Base-by-base conservation (phyloP, 2,888 invertebrate species). In the Drosophila nigricruria region DNA sequence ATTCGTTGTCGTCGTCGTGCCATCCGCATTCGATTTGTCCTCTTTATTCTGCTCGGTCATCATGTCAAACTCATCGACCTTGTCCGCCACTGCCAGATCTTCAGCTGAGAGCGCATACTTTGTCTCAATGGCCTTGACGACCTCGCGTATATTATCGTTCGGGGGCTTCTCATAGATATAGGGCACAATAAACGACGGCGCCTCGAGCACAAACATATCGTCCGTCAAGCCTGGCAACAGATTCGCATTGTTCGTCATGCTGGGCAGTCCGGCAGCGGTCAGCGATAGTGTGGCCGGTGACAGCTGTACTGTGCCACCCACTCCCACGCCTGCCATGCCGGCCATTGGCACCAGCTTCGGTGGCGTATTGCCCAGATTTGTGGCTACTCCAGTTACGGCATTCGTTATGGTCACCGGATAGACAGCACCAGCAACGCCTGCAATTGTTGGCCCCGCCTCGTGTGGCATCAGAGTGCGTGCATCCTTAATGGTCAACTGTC, bases 141-240 rank as follows among this genome's bases (percentile, higher is more conserved):
- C 96, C 77, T 96, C 95, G 91, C 95, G 96, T 73, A 97, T 94
- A 65, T 96, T 96, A 86, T 96, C 95, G 6, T 96, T 92, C 1
- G 97, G 97, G 12, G 97, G 97, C 91, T 97, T 97, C 92, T 98
- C 97, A 93, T 97, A 97, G 25, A 98, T 97, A 92, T 98, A 98
- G 52, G 98, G 98, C 81, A 98, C 97, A 91, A 98, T 97, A 91
- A 98, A 97, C 25, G 97, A 97, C 8, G 98, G 97, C 32, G 97
- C 97, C 93, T 98, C 97, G 12, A 98, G 96, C 14, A 98, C 97
- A 92, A 96, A 97, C 96, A 97, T 97, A 86, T 98, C 97, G 91
- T 98, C 97, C 23, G 97, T 97, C 27, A 98, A 92, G 9, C 97
- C 96, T 0, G 97, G 97, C 81, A 98, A 92, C 74, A 97, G 95